These are phyloP conservation scores for Watsonalla binaria DNA, from an alignment of 2,888 invertebrate species.

Conservation along the genomic window DNA sequence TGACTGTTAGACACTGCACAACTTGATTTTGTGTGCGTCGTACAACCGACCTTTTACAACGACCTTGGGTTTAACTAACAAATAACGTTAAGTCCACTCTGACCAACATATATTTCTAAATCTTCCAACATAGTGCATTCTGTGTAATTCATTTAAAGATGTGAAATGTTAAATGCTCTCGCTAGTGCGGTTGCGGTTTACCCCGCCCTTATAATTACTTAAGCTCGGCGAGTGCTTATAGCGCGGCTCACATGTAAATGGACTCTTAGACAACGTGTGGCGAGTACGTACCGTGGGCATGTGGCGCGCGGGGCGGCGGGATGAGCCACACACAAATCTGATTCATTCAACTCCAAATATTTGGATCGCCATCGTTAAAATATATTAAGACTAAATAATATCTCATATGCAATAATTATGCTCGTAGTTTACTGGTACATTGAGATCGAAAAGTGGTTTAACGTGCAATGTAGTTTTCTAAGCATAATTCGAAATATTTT, in stretches of 20 bases:
- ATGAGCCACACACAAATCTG: neutral
- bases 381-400: no score
- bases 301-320: neutral
- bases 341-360: no score
- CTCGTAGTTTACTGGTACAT: no score
- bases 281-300: neutral
- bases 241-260: neutral
- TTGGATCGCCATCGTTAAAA: no score
- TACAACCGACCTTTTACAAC: no score
- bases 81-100: no score
- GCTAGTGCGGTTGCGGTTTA: neutral
- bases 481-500: neutral
- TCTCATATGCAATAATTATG: no score
- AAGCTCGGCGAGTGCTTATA: neutral
- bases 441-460: no score
- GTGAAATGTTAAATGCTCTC: constrained; percentile 1
- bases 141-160: constrained; percentile 1
- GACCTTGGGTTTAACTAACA: no score
- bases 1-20: no score
- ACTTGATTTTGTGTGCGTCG: no score
- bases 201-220: neutral
- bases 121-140: neutral
- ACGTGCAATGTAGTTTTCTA: neutral
- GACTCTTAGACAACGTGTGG: neutral
- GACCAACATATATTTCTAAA: neutral